Percentiles rank a stretch among this genome's conserved stretches.
phyloP scores from a whole-genome alignment of 2,797 vertebrate species.

The Chelmon rostratus region DNA sequence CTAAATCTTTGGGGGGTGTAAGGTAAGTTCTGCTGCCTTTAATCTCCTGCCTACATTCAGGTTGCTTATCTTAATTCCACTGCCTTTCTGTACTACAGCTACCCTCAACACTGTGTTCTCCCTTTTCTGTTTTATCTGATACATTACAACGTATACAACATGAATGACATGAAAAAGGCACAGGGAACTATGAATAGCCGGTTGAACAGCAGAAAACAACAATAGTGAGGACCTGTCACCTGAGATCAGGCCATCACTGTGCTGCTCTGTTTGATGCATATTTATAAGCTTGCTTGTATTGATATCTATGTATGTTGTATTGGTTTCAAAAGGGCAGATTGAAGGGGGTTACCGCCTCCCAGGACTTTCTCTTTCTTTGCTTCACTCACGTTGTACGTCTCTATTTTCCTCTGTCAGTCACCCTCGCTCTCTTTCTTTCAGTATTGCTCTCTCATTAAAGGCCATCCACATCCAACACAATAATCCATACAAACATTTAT shows the following conservation, averaged over 20 bases:
- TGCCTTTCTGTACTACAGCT: neutral
- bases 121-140: slow-evolving; percentile 1
- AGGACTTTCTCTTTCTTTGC: slow-evolving; percentile 23
- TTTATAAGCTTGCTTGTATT: slow-evolving; percentile 33
- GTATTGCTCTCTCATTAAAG: slow-evolving; percentile 59
- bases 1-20: neutral
- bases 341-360: slow-evolving; percentile 25
- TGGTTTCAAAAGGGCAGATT: slow-evolving; percentile 29
- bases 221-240: slow-evolving; percentile 21
- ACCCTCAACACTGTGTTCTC: neutral
- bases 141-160: slow-evolving; percentile 2
- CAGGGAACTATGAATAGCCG: neutral
- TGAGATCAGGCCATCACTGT: slow-evolving; percentile 17
- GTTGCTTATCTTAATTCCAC: neutral
- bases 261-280: slow-evolving; percentile 14
- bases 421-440: slow-evolving; percentile 16
- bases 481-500: slow-evolving; percentile 70
- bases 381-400: slow-evolving; percentile 17
- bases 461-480: slow-evolving; percentile 52
- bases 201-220: slow-evolving; percentile 31
- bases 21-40: no score
- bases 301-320: slow-evolving; percentile 9
- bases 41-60: no score
- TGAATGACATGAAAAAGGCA: neutral
- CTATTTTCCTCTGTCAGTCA: slow-evolving; percentile 11